Evolutionary conservation across 2,113 vertebrate genomes (phyloP).

Genomic region (Eudorcas thomsonii): DNA sequence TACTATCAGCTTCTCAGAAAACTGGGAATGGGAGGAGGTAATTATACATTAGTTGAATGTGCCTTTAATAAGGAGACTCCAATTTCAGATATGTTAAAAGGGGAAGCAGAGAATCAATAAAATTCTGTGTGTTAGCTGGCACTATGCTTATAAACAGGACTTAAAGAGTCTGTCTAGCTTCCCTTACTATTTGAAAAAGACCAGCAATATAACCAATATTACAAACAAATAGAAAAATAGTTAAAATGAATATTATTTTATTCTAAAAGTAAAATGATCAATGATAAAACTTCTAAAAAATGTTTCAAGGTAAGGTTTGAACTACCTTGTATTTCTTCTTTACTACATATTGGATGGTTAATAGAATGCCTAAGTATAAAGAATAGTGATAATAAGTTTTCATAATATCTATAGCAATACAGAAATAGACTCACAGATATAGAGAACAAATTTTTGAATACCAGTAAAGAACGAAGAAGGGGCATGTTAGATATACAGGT

Average conservation of each 20-base stretch:
- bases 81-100: not conserved
- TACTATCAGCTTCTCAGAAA: not conserved
- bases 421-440: not conserved
- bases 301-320: not conserved
- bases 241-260: not conserved
- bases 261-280: not conserved
- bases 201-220: not conserved
- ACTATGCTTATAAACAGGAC: fast-evolving
- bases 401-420: not conserved
- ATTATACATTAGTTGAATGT: not conserved
- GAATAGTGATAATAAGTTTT: not conserved
- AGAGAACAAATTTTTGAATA: not conserved
- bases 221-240: not conserved
- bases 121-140: fast-evolving
- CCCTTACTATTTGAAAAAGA: not conserved
- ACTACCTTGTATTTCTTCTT: not conserved
- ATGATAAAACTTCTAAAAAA: not conserved
- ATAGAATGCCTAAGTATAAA: not conserved
- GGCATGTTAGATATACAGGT: not conserved
- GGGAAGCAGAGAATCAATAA: not conserved
- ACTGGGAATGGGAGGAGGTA: not conserved
- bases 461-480: not conserved
- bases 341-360: not conserved
- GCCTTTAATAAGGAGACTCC: not conserved
- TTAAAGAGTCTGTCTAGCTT: not conserved